Evolutionary conservation across 2,113 vertebrate genomes (phyloP), one percentile per base, ranked within the genome.

Genomic region (Montifringilla adamsi): DNA sequence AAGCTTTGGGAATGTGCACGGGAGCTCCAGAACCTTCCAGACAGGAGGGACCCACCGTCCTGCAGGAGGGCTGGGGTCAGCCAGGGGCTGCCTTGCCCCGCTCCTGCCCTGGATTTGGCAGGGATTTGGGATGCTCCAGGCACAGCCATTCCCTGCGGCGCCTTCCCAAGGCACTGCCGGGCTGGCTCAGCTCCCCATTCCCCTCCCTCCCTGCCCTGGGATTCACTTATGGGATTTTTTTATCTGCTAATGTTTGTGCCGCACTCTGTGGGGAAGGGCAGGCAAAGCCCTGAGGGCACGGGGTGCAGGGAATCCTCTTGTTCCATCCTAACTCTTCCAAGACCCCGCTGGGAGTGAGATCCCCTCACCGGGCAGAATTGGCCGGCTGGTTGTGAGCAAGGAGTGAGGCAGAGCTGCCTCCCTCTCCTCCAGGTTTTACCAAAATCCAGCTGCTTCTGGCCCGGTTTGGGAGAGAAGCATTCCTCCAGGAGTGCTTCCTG

Each of bases 351-450:
- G 35, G 9, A 13, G 15, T 2, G 26, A 28, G 27, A 44, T 28
- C 9, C 17, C 16, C 37, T 47, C 3, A 0, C 9, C 4, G 13
- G 26, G 50, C 50, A 77, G 44, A 31, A 52, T 20, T 15, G 8
- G 3, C 52, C 1, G 1, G 2, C 41, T 23, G 49, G 8, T 5
- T 53, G 75, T 43, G 33, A 73, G 20, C 24, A 1, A 28, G n/a
- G 66, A 22, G 47, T 6, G 22, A 0, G n/a, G 72, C 73, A 46
- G 52, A 39, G 60, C 75, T 47, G 58, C 26, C 6, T 72, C 27
- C 76, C 14, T 39, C 37, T 39, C 49, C 1, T 13, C 16, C 52
- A 11, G 33, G 6, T 41, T 87, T 78, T 44, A 5, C 64, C 43
- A 2, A 4, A 24, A 9, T 9, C 41, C 7, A 1, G 70, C 18